Base-by-base conservation (phyloP, 2,797 vertebrate species). In the Fundulus diaphanus region DNA sequence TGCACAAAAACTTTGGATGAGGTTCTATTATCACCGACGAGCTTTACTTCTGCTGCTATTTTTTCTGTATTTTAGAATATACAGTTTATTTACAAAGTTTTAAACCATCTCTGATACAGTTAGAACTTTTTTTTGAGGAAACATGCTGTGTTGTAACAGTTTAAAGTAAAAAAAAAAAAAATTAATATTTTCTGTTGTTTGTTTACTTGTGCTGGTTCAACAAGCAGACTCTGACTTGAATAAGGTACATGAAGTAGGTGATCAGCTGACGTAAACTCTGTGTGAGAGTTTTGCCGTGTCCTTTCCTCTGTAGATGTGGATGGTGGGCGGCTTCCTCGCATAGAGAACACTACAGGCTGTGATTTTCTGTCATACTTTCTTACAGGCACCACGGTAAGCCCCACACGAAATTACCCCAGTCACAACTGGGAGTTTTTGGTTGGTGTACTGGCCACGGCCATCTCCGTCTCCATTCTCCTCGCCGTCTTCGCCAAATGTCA, bases 401-500 rank as follows among this genome's bases (percentile, higher is more conserved):
- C 0, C 2, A 3, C 1, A 18, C 20, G 1, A 7, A 81, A 67
- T 72, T 31, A 27, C 7, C 9, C 71, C n/a, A 85, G 80, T 68
- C 70, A 90, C 59, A 93, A 70, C 73, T 99, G 98, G 98, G 94
- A 95, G 0, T 96, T 96, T 88, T 90, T 99, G 65, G 94, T 97
- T 37, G 96, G 92, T 0, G 95, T 98, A 49, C 40, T 99, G 77
- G 90, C 91, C 51, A 77, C 89, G 13, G 96, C 97, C 0, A 87
- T 97, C 46, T 80, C 80, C 12, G 22, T 98, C 84, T 97, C 97
- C 31, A 75, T 97, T 57, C 73, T 97, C 80, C 95, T 98, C 0
- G 93, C 96, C 0, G 31, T 98, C 6, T 90, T 89, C 85, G 97
- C 96, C 76, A 99, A 98, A 87, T 98, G 95, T 88, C 97, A 97